These are phyloP conservation scores for Capreolus pygargus DNA, from an alignment of 2,113 vertebrate species.

Conservation along the genomic window DNA sequence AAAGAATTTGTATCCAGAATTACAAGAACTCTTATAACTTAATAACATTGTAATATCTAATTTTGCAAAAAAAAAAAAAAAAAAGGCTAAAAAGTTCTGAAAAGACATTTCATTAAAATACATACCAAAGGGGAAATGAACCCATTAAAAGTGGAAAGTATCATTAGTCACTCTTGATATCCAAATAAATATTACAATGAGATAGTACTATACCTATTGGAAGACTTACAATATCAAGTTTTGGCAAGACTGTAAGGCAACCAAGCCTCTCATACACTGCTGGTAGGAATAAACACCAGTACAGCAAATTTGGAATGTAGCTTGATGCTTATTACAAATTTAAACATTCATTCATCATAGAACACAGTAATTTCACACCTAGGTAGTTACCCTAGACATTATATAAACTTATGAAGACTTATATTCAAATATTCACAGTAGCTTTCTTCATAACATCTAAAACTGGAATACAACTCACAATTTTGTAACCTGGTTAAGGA, in stretches of 20 bases:
- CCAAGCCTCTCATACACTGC: neutral
- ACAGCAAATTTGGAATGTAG: neutral
- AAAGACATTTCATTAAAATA: neutral
- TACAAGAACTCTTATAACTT: neutral
- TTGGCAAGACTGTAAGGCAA: neutral
- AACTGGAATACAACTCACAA: neutral
- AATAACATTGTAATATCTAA: neutral
- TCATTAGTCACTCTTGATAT: neutral
- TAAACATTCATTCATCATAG: neutral
- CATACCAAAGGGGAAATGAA: neutral
- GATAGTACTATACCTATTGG: neutral
- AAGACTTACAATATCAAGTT: neutral
- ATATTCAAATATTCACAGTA: neutral
- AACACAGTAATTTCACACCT: neutral
- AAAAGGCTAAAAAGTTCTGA: neutral
- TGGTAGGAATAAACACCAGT: neutral
- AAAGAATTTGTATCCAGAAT: neutral
- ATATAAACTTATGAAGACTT: neutral
- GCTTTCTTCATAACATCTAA: neutral
- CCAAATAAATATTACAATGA: neutral
- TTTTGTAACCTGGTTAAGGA: neutral
- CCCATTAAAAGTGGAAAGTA: neutral
- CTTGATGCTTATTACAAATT: neutral
- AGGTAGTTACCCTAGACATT: neutral
- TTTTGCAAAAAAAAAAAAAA: neutral